A percentile compares a stretch with the other conserved stretches of the same genome.
phyloP scores from a whole-genome alignment of 2,888 invertebrate species.

The Taenaris catops region DNA sequence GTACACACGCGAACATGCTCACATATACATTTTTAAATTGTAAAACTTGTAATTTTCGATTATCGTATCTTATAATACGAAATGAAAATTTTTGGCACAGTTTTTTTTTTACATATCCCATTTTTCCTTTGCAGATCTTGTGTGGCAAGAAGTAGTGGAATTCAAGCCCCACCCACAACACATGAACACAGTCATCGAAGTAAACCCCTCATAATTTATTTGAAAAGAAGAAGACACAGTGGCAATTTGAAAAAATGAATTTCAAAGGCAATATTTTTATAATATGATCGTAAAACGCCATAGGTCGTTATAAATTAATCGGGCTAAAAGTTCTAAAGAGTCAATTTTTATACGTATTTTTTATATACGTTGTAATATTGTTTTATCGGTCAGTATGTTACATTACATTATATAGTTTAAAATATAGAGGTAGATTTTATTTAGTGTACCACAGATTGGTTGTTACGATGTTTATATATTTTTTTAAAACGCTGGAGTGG shows the following conservation, averaged over 20 bases:
- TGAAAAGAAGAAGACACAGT: background rate
- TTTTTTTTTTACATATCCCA: too few relatives aligned
- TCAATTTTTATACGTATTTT: conserved; percentile 18
- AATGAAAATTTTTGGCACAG: too few relatives aligned
- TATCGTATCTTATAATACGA: too few relatives aligned
- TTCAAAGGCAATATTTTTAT: conserved; percentile 20
- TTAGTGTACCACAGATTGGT: conserved; percentile 1
- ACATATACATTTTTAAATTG: too few relatives aligned
- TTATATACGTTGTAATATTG: conserved; percentile 8
- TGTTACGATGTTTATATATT: too few relatives aligned
- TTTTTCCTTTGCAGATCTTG: conserved; percentile 81
- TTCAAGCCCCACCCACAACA: conserved; percentile 85
- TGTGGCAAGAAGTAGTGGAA: conserved; percentile 89
- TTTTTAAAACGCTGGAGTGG: too few relatives aligned
- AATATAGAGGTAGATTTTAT: conserved; percentile 5
- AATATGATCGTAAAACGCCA: conserved; percentile 19
- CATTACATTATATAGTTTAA: too few relatives aligned
- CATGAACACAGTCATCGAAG: conserved; percentile 72
- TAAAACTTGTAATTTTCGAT: too few relatives aligned
- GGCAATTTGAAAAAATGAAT: background rate
- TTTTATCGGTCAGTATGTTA: conserved; percentile 18
- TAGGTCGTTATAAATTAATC: conserved; percentile 13
- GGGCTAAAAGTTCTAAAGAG: conserved; percentile 9
- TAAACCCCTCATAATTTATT: conserved; percentile 49
- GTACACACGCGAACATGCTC: too few relatives aligned